Evolutionary conservation across 1,140 invertebrate species (phyloP), one percentile per base, ranked within the genome.

Genomic region (Steinernema khuongi): DNA sequence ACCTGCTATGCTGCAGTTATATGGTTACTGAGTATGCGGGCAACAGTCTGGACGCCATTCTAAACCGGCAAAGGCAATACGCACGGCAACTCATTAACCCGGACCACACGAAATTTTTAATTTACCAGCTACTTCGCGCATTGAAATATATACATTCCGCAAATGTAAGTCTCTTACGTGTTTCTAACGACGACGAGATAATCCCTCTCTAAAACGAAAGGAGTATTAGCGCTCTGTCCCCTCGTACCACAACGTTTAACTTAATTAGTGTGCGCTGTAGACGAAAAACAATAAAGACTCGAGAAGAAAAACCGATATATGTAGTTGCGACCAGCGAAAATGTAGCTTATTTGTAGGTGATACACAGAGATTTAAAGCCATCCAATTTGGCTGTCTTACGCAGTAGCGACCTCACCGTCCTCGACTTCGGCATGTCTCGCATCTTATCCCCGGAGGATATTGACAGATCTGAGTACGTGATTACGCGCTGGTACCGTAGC

Each of bases 81-180:
- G 70, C 73, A 36, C 31, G 31, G 11, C 26, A n/a, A 2, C 30
- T 85, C 36, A 72, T 85, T 17, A 72, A 73, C 50, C 36, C 43
- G n/a, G 84, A 84, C 11, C 81, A 83, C 69, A 74, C 81, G 32
- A 75, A 81, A 68, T 83, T 83, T 71, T 77, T 85, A 30, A 72
- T 82, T 60, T 83, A 83, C 74, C 82, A 83, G 73, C 67, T 83
- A 66, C 71, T 83, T 31, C 77, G 82, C 18, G 82, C 81, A 50
- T 71, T 83, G n/a, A 83, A 83, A 41, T 85, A 83, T 67, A 72
- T 85, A 50, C 82, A 83, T 76, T 83, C 83, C 14, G 82, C 83
- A 29, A 79, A 84, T 79, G 82, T 82, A 72, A 76, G 29, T 66
- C n/a, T 33, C 1, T 43, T 73, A 29, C 17, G 14, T 69, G 26